Percentiles rank a stretch among this genome's conserved stretches.
Conservation (phyloP, 2,113 vertebrate species). For the Phaetusa simplex region DNA sequence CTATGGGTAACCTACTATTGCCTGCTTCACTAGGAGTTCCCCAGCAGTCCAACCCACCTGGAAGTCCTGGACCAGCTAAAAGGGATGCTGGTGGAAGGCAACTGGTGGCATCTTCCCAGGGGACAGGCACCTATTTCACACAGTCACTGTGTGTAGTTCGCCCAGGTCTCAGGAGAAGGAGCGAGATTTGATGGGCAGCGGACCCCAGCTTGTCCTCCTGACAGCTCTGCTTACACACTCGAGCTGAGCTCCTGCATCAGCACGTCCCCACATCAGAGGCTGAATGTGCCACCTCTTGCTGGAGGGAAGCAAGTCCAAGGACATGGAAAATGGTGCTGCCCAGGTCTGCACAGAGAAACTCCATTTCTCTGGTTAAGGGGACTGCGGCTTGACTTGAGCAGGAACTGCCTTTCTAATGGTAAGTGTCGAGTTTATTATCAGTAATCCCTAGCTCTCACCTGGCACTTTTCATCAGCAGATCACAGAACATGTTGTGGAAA, state of each 20-base stretch:
- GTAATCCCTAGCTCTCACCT: neutral
- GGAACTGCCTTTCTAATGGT: neutral
- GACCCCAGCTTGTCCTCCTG: neutral
- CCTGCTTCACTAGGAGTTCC: neutral
- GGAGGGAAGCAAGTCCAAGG: neutral
- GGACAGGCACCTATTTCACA: neutral
- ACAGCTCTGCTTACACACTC: neutral
- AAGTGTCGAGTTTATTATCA: neutral
- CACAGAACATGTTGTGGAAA: neutral
- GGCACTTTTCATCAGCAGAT: neutral
- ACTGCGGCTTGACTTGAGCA: neutral
- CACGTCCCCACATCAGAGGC: neutral
- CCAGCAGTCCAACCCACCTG: neutral
- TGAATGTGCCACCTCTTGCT: neutral
- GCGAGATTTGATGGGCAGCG: neutral
- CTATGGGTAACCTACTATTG: fast-evolving
- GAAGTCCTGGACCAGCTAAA: neutral
- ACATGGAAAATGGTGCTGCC: neutral
- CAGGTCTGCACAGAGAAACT: neutral
- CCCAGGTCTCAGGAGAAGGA: neutral
- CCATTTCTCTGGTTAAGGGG: neutral
- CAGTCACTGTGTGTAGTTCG: neutral
- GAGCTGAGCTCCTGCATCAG: neutral
- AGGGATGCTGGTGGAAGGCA: neutral
- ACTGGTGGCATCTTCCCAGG: neutral